Percentiles rank a stretch among this genome's conserved stretches.
Conservation (phyloP, 2,797 vertebrate genomes). For the Fistularia commersonii region DNA sequence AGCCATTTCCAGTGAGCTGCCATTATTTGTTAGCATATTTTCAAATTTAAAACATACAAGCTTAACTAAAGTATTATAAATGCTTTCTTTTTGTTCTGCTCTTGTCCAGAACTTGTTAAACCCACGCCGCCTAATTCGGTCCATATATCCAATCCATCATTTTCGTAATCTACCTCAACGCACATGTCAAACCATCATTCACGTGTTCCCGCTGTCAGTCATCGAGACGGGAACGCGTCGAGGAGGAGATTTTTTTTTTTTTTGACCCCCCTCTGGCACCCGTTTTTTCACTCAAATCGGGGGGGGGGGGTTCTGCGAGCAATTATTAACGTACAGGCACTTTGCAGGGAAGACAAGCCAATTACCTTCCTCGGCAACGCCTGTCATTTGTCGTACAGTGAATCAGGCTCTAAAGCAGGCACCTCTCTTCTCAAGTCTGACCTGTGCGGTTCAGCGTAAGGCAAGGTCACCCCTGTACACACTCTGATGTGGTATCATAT, state of each 20-base stretch:
- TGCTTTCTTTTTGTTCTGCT: slow-evolving; percentile 27
- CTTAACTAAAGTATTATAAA: slow-evolving; percentile 26
- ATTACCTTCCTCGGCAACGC: slow-evolving; percentile 56
- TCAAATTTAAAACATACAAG: neutral
- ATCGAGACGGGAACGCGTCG: slow-evolving; percentile 31
- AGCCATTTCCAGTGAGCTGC: slow-evolving; percentile 2
- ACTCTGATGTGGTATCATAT: slow-evolving; percentile 65
- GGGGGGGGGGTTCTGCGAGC: slow-evolving; percentile 47
- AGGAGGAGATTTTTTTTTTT: neutral
- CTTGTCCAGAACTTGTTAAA: slow-evolving; percentile 27
- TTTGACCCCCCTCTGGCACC: slow-evolving; percentile 23
- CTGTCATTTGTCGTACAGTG: slow-evolving; percentile 64
- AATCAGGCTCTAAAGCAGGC: slow-evolving; percentile 55
- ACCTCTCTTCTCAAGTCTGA: slow-evolving; percentile 55
- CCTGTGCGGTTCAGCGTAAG: slow-evolving; percentile 48
- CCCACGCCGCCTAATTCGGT: slow-evolving; percentile 1
- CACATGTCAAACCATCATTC: slow-evolving; percentile 39
- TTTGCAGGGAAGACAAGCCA: slow-evolving; percentile 59
- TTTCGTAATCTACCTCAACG: slow-evolving; percentile 16
- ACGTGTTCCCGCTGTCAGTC: slow-evolving; percentile 60
- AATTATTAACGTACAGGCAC: slow-evolving; percentile 43
- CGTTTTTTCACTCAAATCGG: slow-evolving; percentile 23
- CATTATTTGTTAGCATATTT: neutral
- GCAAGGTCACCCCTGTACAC: slow-evolving; percentile 50
- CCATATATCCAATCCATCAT: slow-evolving; percentile 29